Conservation (phyloP, 2,113 vertebrate genomes). For the Thalassoma bifasciatum region DNA sequence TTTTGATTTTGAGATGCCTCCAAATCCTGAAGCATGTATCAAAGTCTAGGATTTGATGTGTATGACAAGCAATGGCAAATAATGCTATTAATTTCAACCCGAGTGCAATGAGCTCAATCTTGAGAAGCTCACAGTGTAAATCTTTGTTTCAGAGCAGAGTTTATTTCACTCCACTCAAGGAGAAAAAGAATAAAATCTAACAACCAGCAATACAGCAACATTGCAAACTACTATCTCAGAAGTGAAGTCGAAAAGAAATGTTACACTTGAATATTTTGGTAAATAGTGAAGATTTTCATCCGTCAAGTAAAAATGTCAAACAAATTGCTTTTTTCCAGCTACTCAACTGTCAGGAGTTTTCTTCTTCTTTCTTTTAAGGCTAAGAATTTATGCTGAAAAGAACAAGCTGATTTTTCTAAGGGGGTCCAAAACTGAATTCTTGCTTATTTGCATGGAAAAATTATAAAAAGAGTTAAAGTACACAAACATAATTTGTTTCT, state of each 20-base stretch:
- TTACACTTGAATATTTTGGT: neutral
- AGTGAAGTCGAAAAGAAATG: neutral
- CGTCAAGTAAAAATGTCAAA: no score
- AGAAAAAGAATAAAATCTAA: neutral
- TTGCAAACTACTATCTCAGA: neutral
- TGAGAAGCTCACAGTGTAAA: neutral
- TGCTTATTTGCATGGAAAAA: no score
- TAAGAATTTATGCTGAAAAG: no score
- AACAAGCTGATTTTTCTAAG: no score
- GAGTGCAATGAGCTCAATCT: neutral
- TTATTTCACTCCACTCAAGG: neutral
- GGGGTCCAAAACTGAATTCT: no score
- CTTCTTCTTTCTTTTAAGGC: no score
- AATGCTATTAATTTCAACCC: conserved; percentile 18
- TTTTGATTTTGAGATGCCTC: no score
- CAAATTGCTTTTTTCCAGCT: no score
- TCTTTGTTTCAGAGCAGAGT: conserved; percentile 14
- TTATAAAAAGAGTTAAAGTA: no score
- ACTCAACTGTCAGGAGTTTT: no score
- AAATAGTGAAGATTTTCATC: no score
- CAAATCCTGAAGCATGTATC: neutral
- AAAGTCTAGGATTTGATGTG: neutral
- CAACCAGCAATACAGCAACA: neutral
- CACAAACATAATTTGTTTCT: no score
- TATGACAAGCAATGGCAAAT: conserved; percentile 9